These are phyloP conservation scores for Labeo calbasu DNA, from an alignment of 2,797 vertebrate species.

Conservation along the genomic window DNA sequence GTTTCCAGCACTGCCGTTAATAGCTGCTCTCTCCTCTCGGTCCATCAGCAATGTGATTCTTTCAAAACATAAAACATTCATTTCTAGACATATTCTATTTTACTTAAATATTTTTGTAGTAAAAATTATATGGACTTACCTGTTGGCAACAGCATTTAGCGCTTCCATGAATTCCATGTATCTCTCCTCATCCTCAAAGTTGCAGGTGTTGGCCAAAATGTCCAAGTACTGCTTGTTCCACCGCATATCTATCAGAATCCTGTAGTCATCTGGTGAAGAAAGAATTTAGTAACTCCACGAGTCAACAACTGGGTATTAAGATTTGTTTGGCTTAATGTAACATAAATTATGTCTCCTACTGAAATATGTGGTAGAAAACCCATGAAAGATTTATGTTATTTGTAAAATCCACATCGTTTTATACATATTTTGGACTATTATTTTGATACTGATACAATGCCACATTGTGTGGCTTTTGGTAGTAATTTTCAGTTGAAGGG, in stretches of 20 bases:
- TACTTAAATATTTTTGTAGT: not conserved
- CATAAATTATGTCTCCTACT: no score
- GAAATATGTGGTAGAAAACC: no score
- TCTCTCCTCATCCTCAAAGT: conserved; percentile 88
- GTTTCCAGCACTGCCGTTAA: conserved; percentile 76
- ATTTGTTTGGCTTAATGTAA: no score
- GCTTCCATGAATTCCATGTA: conserved; percentile 85
- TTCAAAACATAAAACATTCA: not conserved
- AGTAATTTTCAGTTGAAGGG: no score
- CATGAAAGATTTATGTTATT: no score
- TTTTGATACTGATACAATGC: no score
- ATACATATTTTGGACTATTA: no score
- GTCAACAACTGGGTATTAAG: not conserved
- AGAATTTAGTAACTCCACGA: not conserved
- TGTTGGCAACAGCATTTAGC: conserved; percentile 89
- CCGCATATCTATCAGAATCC: conserved; percentile 91
- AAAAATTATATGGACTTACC: conserved; percentile 72
- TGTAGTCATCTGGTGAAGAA: conserved; percentile 83
- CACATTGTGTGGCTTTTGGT: no score
- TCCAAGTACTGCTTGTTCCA: conserved; percentile 97
- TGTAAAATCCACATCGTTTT: no score
- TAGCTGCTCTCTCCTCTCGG: conserved; percentile 83
- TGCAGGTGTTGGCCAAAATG: conserved; percentile 88
- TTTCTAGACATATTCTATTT: not conserved
- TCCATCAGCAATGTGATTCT: conserved; percentile 90